A percentile compares a stretch with the other conserved stretches of the same genome.
These are phyloP conservation scores for Cephonodes hylas DNA, from an alignment of 2,888 invertebrate species.

Conservation along the genomic window DNA sequence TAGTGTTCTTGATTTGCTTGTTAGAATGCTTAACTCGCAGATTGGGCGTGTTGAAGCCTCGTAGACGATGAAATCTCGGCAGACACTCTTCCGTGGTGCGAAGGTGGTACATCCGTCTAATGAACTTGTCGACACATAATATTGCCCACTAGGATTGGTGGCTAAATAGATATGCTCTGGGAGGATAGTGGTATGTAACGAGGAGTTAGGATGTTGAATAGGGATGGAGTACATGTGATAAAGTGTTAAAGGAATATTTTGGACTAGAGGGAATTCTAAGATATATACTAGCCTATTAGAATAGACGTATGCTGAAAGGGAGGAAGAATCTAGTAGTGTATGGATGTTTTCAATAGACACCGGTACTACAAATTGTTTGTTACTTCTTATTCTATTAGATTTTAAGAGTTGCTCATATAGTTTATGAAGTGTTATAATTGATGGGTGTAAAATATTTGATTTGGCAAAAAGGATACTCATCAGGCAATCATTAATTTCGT, in stretches of 20 bases:
- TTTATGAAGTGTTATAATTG: constrained; percentile 24
- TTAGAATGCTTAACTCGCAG: too few species aligned
- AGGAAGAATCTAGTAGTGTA: constrained; percentile 28
- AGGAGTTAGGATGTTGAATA: constrained; percentile 32
- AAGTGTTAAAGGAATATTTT: too few species aligned
- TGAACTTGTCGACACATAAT: constrained; percentile 26
- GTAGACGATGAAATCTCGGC: constrained; percentile 21
- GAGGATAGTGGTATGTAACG: constrained; percentile 29
- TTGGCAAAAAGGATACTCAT: too few species aligned
- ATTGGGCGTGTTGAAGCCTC: constrained; percentile 21
- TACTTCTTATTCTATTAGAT: constrained; percentile 23
- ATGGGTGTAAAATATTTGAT: constrained; percentile 28
- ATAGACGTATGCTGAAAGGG: constrained; percentile 24
- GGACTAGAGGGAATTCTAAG: too few species aligned
- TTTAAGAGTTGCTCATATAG: constrained; percentile 26
- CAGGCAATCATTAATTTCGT: too few species aligned
- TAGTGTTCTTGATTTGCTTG: too few species aligned
- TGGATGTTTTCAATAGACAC: constrained; percentile 31
- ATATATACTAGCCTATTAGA: too few species aligned
- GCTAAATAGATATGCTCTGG: constrained; percentile 35
- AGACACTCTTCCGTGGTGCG: not conserved
- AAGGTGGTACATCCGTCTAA: constrained; percentile 21
- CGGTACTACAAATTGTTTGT: constrained; percentile 26
- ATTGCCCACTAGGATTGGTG: constrained; percentile 28
- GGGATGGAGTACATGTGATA: constrained; percentile 35